Base-by-base conservation (phyloP, 2,113 vertebrate species). In the Crotalus tigris region DNA sequence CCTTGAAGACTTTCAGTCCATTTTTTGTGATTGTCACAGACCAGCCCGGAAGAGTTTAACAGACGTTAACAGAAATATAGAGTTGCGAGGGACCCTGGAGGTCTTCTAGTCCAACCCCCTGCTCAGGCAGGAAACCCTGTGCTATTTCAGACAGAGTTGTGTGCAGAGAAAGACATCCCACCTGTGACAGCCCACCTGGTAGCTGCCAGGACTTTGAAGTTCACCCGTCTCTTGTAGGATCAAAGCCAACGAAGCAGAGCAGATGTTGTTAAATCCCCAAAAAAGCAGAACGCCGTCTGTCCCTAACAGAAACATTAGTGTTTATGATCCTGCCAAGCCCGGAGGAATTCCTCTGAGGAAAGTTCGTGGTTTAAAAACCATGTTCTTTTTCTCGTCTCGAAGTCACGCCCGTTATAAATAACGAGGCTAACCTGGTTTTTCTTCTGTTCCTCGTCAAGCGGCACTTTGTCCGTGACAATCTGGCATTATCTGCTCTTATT, bases 351-450 rank as follows among this genome's bases (percentile, higher is more conserved):
- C 7, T 94, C 91, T 17, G 93, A 93, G 91, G 85, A 86, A 89
- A 29, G 61, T 8, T 58, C n/a, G 87, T 94, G 93, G 39, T 94
- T 95, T 93, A n/a, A 85, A 94, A 96, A 92, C 10, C 90, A 29
- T 91, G 26, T 88, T 0, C 89, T 93, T 96, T 94, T 90, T 33
- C 44, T 93, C 93, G 69, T 92, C 39, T 90, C 92, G 17, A 53
- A 92, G 1, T 49, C 85, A 51, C 55, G 9, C 8, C 88, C 93
- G 4, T 44, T 92, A 55, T 57, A 93, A 92, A 53, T 94, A 94
- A 93, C 51, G 51, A 29, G 93, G 81, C 57, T 59, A n/a, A 91
- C 0, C 0, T 91, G 59, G 7, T 57, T 92, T 91, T 89, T 85
- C 90, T 57, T 93, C 94, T 89, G 17, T 13, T 69, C 11, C 23